A percentile compares a stretch with the other conserved stretches of the same genome.
phyloP scores from a whole-genome alignment of 2,113 vertebrate genomes.

The Barbus barbus region DNA sequence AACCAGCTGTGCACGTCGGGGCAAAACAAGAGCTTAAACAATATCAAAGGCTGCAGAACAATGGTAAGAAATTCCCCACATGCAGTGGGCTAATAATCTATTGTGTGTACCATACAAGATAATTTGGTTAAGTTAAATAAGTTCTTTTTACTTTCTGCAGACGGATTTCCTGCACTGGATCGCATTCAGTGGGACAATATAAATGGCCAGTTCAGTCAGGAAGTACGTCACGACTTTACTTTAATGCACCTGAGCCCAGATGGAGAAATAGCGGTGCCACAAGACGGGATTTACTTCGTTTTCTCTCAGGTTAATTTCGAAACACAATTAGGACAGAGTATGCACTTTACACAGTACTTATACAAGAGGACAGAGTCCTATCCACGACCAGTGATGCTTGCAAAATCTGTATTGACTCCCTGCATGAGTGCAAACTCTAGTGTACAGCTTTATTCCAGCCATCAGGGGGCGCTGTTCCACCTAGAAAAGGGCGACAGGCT shows the following conservation, averaged over 20 bases:
- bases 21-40: constrained; percentile 53
- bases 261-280: constrained; percentile 55
- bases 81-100: no score
- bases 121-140: background rate
- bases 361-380: constrained; percentile 52
- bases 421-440: background rate
- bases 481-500: constrained; percentile 53
- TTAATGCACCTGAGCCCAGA: constrained; percentile 52
- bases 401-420: constrained; percentile 39
- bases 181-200: constrained; percentile 55
- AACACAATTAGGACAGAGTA: background rate
- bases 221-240: no score
- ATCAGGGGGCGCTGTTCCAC: constrained; percentile 62
- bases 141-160: background rate
- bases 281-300: constrained; percentile 60
- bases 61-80: constrained; percentile 22
- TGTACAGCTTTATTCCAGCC: constrained; percentile 54
- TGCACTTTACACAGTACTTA: constrained; percentile 51
- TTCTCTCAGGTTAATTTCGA: constrained; percentile 60
- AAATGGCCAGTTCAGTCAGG: constrained; percentile 44
- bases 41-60: constrained; percentile 26
- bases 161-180: background rate
- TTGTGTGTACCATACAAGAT: background rate
- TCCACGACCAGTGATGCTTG: constrained; percentile 41
- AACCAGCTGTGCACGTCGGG: constrained; percentile 56